A percentile compares a stretch with the other conserved stretches of the same genome.
phyloP scores from a whole-genome alignment of 92 coral and sea anemone species.

The Epizoanthus rinbou region DNA sequence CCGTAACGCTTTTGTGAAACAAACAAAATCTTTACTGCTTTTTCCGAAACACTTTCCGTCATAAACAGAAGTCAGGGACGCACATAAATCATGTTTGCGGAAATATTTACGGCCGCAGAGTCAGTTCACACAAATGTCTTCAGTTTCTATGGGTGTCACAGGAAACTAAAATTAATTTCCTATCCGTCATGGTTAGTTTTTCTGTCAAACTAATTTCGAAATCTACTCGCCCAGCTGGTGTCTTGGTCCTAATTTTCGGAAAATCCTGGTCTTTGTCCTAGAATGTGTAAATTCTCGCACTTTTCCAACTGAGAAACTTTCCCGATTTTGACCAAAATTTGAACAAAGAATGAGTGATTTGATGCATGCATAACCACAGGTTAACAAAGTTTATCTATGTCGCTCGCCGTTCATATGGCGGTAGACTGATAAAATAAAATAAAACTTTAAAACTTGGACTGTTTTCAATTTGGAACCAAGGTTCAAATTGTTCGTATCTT shows the following conservation, averaged over 20 bases:
- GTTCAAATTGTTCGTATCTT: background rate
- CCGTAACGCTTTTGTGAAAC: conserved; percentile 1
- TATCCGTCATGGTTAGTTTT: conserved; percentile 39
- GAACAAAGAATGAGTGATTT: background rate
- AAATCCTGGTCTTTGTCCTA: conserved; percentile 9
- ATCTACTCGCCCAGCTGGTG: background rate
- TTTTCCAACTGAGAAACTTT: conserved; percentile 20
- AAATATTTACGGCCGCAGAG: conserved; percentile 30
- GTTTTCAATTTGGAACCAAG: conserved; percentile 13
- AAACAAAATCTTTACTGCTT: background rate
- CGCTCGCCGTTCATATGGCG: background rate
- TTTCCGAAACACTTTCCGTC: too few species aligned
- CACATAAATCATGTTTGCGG: conserved; percentile 32
- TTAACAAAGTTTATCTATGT: background rate
- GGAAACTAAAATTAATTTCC: conserved; percentile 49
- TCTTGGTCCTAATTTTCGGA: conserved; percentile 13
- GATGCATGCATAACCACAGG: background rate
- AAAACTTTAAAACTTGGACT: conserved; percentile 13
- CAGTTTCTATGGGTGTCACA: conserved; percentile 23
- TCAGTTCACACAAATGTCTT: background rate
- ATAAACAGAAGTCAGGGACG: background rate
- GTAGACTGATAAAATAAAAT: conserved; percentile 15
- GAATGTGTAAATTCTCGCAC: conserved; percentile 40
- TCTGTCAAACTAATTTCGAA: conserved; percentile 36
- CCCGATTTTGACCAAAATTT: background rate